Conservation (phyloP, 1,140 invertebrate species). For the Conopomorpha cramerella region DNA sequence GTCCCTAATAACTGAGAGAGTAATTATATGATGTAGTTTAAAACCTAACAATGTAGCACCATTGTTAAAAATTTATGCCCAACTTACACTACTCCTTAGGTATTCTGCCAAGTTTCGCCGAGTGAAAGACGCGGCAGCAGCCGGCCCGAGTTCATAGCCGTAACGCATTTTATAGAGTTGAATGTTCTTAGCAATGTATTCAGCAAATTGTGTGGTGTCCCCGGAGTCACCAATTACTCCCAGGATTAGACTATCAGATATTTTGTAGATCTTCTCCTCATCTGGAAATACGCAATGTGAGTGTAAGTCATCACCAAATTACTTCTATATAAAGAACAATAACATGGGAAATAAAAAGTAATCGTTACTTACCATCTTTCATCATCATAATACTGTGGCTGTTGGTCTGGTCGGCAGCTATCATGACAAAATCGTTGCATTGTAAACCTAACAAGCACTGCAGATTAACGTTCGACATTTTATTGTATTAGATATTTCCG, state of each 20-base stretch:
- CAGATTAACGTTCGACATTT: slow-evolving; percentile 65
- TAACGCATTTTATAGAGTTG: slow-evolving; percentile 99
- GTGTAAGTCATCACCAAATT: no score
- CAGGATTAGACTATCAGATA: slow-evolving; percentile 92
- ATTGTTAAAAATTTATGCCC: slow-evolving; percentile 13
- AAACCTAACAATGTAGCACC: no score
- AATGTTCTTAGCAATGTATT: slow-evolving; percentile 98
- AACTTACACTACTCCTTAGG: slow-evolving; percentile 80
- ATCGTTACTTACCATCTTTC: slow-evolving; percentile 75
- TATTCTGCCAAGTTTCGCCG: slow-evolving; percentile 92
- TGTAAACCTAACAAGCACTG: slow-evolving; percentile 91
- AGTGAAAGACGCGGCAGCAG: slow-evolving; percentile 91
- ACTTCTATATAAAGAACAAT: slow-evolving; percentile 5
- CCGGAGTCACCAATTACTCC: slow-evolving; percentile 92
- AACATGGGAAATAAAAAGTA: slow-evolving; percentile 3
- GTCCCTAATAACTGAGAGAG: no score
- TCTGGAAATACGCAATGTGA: no score
- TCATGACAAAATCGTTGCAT: slow-evolving; percentile 88
- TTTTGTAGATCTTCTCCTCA: slow-evolving; percentile 91
- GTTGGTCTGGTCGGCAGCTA: slow-evolving; percentile 88
- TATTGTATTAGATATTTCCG: no score
- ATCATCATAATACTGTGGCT: slow-evolving; percentile 87
- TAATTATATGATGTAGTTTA: no score
- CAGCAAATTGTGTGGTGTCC: slow-evolving; percentile 96
- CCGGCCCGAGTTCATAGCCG: slow-evolving; percentile 94